phyloP scores from a whole-genome alignment of 2,888 invertebrate genomes.

The Abrostola tripartita region DNA sequence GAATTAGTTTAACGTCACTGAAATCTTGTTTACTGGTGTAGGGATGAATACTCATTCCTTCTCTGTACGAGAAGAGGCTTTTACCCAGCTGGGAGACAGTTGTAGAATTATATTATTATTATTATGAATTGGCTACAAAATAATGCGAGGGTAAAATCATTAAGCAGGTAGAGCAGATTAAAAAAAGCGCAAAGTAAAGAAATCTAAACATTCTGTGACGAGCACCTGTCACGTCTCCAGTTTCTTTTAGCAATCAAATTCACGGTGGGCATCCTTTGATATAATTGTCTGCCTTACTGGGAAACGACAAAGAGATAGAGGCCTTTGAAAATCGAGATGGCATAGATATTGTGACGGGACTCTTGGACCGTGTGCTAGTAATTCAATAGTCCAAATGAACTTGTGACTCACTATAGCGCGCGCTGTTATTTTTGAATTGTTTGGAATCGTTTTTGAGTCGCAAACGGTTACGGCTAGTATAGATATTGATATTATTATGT shows the following conservation, averaged over 20 bases:
- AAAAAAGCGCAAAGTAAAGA: background rate
- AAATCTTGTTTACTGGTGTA: too few relatives aligned
- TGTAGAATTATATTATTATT: too few relatives aligned
- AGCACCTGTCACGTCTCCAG: constrained; percentile 3
- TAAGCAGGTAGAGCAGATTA: too few relatives aligned
- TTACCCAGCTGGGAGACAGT: too few relatives aligned
- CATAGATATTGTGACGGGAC: constrained; percentile 30
- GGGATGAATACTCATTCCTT: too few relatives aligned
- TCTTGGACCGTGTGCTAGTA: constrained; percentile 19
- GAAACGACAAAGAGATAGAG: constrained; percentile 44
- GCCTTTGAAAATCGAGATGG: constrained; percentile 48
- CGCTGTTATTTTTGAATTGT: constrained; percentile 9
- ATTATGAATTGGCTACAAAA: too few relatives aligned
- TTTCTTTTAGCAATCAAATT: constrained; percentile 46
- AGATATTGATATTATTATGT: background rate
- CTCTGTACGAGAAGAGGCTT: too few relatives aligned
- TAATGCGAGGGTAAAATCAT: too few relatives aligned
- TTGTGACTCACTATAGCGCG: constrained; percentile 17
- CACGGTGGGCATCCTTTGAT: constrained; percentile 50
- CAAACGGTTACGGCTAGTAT: background rate
- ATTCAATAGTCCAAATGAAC: constrained; percentile 28
- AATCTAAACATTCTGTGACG: background rate
- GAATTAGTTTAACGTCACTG: too few relatives aligned
- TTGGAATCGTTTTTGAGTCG: background rate
- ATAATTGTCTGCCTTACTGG: constrained; percentile 44